Percentiles rank a stretch among this genome's conserved stretches.
Conservation (phyloP, 2,113 vertebrate species). For the Poicephalus gulielmi region DNA sequence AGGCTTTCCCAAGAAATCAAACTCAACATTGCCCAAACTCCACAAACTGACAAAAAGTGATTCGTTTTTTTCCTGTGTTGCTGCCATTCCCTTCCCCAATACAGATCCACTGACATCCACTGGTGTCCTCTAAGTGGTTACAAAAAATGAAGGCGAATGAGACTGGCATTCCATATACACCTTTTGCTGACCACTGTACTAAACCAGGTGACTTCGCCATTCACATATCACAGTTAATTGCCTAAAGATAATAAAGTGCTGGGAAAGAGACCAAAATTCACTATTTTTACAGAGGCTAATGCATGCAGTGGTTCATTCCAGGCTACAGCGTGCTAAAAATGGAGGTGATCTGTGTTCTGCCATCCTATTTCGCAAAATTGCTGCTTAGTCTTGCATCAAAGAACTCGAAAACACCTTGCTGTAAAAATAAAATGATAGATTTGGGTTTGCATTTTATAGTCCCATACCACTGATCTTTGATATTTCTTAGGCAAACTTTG, state of each 20-base stretch:
- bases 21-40: background rate
- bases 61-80: background rate
- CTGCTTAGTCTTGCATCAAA: conserved; percentile 12
- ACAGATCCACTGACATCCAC: background rate
- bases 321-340: background rate
- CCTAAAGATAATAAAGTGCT: background rate
- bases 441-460: background rate
- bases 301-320: background rate
- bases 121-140: background rate
- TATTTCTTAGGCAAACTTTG: conserved; percentile 24
- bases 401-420: background rate
- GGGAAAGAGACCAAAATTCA: background rate
- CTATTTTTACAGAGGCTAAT: background rate
- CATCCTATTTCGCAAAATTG: conserved; percentile 8
- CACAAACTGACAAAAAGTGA: background rate
- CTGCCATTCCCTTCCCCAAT: background rate
- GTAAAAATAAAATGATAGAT: conserved; percentile 29
- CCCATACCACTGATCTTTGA: conserved; percentile 11
- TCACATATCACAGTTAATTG: fast-evolving
- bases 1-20: background rate
- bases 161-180: background rate
- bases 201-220: background rate
- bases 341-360: background rate
- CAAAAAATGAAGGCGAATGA: background rate
- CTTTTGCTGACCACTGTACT: background rate